Evolutionary conservation across 2,113 vertebrate species (phyloP), one percentile per base, ranked within the genome.

Genomic region (Carettochelys insculpta): DNA sequence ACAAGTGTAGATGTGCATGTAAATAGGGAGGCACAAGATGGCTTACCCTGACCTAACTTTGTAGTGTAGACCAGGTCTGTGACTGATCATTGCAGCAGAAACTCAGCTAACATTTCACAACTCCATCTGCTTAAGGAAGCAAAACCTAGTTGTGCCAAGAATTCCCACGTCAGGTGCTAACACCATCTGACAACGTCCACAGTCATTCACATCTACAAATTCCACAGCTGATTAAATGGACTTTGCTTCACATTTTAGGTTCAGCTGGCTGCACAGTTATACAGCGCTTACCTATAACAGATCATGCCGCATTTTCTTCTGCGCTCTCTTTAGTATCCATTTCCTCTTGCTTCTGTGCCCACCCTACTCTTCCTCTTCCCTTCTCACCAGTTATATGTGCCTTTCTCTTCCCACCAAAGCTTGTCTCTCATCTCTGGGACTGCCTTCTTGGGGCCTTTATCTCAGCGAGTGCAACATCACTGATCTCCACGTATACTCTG

Each of bases 351-450:
- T 38, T 41, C 50, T 17, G 25, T 1, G 14, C 53, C 41, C 83
- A 38, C 6, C 24, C 20, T 41, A 6, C 20, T 0, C 2, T 0
- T 1, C 4, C 12, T 13, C 29, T 5, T 20, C 14, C 20, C 25
- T 3, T 17, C 3, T 61, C 77, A 34, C 0, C 5, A 41, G 11
- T 45, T 27, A 1, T 0, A 5, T 0, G 0, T 7, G 25, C 0
- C 8, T 79, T n/a, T 19, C 29, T 34, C 54, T 58, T 2, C 0
- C 2, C 38, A 8, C 65, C 77, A 56, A 47, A 87, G 43, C 13
- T n/a, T 1, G 77, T 83, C 8, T 61, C 34, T 61, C 56, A 11
- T 31, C 17, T 61, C 29, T 34, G 56, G 56, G 14, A 61, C 56
- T 34, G 13, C 56, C 29, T 13, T 13, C 14, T 12, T 61, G 34